Evolutionary conservation across 2,888 invertebrate species (phyloP).

Genomic region (Ctenicera cuprea): DNA sequence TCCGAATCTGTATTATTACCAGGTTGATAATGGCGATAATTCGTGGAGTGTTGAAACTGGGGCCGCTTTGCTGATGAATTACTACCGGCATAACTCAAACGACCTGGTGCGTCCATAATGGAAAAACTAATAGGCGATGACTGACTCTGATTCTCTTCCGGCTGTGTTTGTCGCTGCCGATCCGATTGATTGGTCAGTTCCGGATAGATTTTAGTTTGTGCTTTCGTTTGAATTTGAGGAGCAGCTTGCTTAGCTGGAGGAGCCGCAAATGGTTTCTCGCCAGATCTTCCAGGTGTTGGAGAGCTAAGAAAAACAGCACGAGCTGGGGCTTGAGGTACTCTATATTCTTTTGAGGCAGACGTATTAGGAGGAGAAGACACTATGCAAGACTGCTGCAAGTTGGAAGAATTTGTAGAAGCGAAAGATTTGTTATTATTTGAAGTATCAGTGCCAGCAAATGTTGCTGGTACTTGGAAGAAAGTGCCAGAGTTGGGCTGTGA

Average conservation of each 20-base stretch:
- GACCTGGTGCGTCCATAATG: slow-evolving; percentile 82
- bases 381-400: slow-evolving; percentile 83
- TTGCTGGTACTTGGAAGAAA: slow-evolving; percentile 78
- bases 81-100: slow-evolving; percentile 78
- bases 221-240: slow-evolving; percentile 82
- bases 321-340: slow-evolving; percentile 76
- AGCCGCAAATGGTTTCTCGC: slow-evolving; percentile 68
- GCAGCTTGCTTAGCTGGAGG: slow-evolving; percentile 73
- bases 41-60: slow-evolving; percentile 73
- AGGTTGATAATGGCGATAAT: slow-evolving; percentile 78
- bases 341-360: slow-evolving; percentile 78
- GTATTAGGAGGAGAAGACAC: slow-evolving; percentile 80
- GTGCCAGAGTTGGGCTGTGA: slow-evolving; percentile 75
- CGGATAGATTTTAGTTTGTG: slow-evolving; percentile 86
- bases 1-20: slow-evolving; percentile 77
- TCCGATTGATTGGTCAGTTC: slow-evolving; percentile 74
- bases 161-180: slow-evolving; percentile 62
- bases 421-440: slow-evolving; percentile 69
- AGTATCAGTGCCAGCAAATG: slow-evolving; percentile 72
- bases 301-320: slow-evolving; percentile 70
- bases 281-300: slow-evolving; percentile 69
- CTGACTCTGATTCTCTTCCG: slow-evolving; percentile 76
- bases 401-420: slow-evolving; percentile 71
- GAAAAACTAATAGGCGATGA: slow-evolving; percentile 87
- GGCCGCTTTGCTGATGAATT: slow-evolving; percentile 74